Conservation (phyloP, 2,888 invertebrate genomes). For the Lucinisca nassula region DNA sequence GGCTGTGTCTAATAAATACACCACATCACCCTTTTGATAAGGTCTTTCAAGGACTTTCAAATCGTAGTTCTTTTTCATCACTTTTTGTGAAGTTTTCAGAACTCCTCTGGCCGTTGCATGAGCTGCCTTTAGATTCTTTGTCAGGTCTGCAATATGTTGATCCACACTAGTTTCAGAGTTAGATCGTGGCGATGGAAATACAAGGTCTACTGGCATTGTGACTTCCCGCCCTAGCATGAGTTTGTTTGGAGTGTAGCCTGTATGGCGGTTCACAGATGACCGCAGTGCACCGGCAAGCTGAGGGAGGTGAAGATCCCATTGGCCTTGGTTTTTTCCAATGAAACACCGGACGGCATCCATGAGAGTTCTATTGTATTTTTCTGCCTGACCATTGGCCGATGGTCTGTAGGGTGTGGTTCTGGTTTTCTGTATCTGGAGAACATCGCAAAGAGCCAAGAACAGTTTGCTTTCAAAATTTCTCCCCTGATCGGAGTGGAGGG, state of each 20-base stretch:
- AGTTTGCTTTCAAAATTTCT: slow-evolving; percentile 28
- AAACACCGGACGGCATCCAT: slow-evolving; percentile 51
- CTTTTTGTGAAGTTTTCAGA: neutral
- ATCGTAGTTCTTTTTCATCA: slow-evolving; percentile 47
- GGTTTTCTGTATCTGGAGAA: slow-evolving; percentile 13
- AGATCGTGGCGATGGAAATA: slow-evolving; percentile 4
- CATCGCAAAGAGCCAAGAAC: slow-evolving; percentile 10
- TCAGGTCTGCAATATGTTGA: slow-evolving; percentile 17
- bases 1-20: slow-evolving; percentile 36
- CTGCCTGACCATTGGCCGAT: slow-evolving; percentile 10
- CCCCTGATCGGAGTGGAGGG: neutral
- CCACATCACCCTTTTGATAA: slow-evolving; percentile 39
- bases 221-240: slow-evolving; percentile 61
- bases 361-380: slow-evolving; percentile 20
- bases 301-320: slow-evolving; percentile 43
- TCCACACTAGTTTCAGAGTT: neutral
- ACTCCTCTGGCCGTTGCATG: slow-evolving; percentile 24
- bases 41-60: neutral
- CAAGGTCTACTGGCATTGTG: slow-evolving; percentile 36
- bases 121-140: neutral
- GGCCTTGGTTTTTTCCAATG: slow-evolving; percentile 7
- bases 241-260: slow-evolving; percentile 50
- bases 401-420: slow-evolving; percentile 5
- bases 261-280: slow-evolving; percentile 41
- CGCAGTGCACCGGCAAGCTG: slow-evolving; percentile 47